A percentile compares a stretch with the other conserved stretches of the same genome.
These are phyloP conservation scores for Dasypus novemcinctus DNA, from an alignment of 2,113 vertebrate genomes.

Conservation along the genomic window DNA sequence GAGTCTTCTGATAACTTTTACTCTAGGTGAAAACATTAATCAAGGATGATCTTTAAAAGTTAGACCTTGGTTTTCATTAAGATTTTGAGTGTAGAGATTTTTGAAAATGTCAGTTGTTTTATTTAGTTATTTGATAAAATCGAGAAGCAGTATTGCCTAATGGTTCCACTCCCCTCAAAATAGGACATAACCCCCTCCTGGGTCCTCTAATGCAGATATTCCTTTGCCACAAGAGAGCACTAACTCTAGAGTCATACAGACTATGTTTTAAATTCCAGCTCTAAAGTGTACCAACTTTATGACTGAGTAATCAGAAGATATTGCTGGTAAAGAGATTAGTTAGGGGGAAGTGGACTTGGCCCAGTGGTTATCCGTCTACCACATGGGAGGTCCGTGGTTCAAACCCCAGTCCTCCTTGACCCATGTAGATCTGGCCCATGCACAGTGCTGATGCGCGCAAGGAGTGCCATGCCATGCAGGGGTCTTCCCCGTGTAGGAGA, in stretches of 20 bases:
- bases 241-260: neutral
- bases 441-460: too few species aligned
- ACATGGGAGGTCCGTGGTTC: too few species aligned
- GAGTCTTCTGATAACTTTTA: neutral
- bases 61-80: neutral
- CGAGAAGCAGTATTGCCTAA: neutral
- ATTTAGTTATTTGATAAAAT: neutral
- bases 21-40: neutral
- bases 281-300: neutral
- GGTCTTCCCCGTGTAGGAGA: too few species aligned
- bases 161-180: neutral
- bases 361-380: too few species aligned
- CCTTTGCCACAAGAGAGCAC: neutral
- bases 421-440: too few species aligned
- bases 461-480: too few species aligned
- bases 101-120: neutral
- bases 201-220: too few species aligned
- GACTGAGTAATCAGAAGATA: neutral
- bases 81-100: neutral
- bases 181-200: too few species aligned
- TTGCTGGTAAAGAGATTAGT: neutral
- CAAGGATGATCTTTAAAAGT: slow-evolving; percentile 1
- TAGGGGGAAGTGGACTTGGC: too few species aligned
- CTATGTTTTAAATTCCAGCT: neutral
- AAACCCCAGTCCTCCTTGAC: too few species aligned